A percentile compares a stretch with the other conserved stretches of the same genome.
phyloP scores from a whole-genome alignment of 2,797 vertebrate genomes.

The Enteromius anoplus region DNA sequence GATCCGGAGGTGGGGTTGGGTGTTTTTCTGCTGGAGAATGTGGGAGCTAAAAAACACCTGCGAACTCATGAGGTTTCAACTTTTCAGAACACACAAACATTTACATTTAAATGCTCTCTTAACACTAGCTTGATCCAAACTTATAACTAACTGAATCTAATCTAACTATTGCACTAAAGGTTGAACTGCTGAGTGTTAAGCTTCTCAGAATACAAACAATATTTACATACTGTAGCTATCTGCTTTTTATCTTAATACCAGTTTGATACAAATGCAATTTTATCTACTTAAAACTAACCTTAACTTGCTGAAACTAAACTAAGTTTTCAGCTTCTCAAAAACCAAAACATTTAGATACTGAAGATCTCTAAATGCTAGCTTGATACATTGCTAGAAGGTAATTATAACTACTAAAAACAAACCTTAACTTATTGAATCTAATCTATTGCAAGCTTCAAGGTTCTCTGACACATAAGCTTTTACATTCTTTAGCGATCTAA shows the following conservation, averaged over 20 bases:
- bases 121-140: not conserved
- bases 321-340: slow-evolving; percentile 58
- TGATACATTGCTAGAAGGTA: too few species aligned
- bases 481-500: too few species aligned
- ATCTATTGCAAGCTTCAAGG: too few species aligned
- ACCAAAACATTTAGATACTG: not conserved
- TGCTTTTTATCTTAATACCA: too few species aligned
- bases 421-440: too few species aligned
- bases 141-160: not conserved
- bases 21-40: slow-evolving; percentile 53
- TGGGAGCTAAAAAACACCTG: slow-evolving; percentile 69
- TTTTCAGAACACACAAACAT: slow-evolving; percentile 53
- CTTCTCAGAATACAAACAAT: not conserved
- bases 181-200: not conserved
- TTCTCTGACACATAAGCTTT: too few species aligned
- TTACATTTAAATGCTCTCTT: not conserved
- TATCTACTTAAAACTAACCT: not conserved
- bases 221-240: not conserved
- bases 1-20: slow-evolving; percentile 23
- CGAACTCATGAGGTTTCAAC: slow-evolving; percentile 51
- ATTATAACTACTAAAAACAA: too few species aligned
- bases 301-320: not conserved
- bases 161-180: not conserved
- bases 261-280: not conserved
- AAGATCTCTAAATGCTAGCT: not conserved